Evolutionary conservation across 2,797 vertebrate species (phyloP), one percentile per base, ranked within the genome.

Genomic region (Macrochelys suwanniensis): DNA sequence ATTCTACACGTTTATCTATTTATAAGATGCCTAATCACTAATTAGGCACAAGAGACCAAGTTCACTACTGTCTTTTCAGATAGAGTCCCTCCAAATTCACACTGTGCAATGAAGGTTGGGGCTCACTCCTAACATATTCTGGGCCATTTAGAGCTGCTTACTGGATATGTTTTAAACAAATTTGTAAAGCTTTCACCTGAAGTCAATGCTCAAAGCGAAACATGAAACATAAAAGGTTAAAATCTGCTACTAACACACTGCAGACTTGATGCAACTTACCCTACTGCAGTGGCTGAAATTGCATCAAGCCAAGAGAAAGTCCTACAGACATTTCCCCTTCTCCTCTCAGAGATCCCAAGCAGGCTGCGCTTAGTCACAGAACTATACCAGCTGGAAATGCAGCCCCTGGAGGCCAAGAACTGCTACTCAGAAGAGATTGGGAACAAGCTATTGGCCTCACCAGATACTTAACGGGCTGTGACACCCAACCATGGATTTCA

Each of bases 301-400:
- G 2, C 2, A 17, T 3, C 4, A 0, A 51, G 88, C 16, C 8
- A 8, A 4, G 17, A 23, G 26, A n/a, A n/a, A 1, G 59, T 2
- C 21, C 8, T 90, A 50, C 47, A 7, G 57, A 12, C 10, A 5
- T 0, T 11, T 12, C 42, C 42, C 50, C n/a, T 3, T 15, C n/a
- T 37, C 37, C n/a, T 16, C 33, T 37, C 51, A 37, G 21, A 23
- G 8, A 21, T 4, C 19, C 74, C 33, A 33, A 77, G n/a, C 26
- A 33, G 56, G 9, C 26, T 59, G n/a, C 42, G 31, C 80, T 7
- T 28, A n/a, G 45, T 51, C 47, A 4, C 25, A 26, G 25, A 37
- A 45, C 10, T 21, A 45, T 4, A 37, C 21, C 84, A 86, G 21
- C 53, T 47, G 6, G 53, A 49, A 76, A 53, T 11, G 25, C 78